Evolutionary conservation across 2,797 vertebrate species (phyloP), one percentile per base, ranked within the genome.

Genomic region (Peromyscus eremicus): DNA sequence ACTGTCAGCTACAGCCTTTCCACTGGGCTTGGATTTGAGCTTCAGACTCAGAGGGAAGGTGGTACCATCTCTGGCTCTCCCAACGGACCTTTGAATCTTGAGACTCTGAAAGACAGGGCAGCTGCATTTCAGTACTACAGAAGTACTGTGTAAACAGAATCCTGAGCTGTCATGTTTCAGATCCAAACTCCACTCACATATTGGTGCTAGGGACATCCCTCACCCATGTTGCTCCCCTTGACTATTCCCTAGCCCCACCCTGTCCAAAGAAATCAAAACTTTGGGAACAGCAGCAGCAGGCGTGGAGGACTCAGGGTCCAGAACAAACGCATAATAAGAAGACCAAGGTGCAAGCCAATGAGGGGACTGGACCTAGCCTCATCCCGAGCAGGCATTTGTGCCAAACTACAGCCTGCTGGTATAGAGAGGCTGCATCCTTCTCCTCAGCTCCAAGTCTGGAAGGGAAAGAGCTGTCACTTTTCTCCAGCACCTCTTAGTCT

Each of bases 21-120:
- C 98, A n/a, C 98, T 79, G 37, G 98, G 97, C 8, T 97, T 98
- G 80, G 96, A 46, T 49, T 99, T 98, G 94, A 99, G 99, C 95
- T 99, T 99, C 49, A 99, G 97, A 88, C 99, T 99, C 94, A 99
- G 98, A 0, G 99, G 99, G 92, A 99, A 99, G 19, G 97, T 98
- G 64, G 98, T 97, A 8, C 99, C 99, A 0, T 98, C 98, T 97
- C 89, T 99, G 98, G 98, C 98, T 97, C 92, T 98, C 81, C 99
- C 99, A 13, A 98, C 99, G 37, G 99, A 98, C 95, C 96, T 98
- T 98, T 99, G 99, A 97, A 99, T 98, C 97, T 98, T 98, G 49
- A 99, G 98, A 93, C 94, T 98, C 99, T 99, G 97, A 91, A 98
- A 98, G 6, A 95, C 60, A 60, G 90, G 52, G 5, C 12, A 4